Base-by-base conservation (phyloP, 2,113 vertebrate species). In the Tonatia bakeri region DNA sequence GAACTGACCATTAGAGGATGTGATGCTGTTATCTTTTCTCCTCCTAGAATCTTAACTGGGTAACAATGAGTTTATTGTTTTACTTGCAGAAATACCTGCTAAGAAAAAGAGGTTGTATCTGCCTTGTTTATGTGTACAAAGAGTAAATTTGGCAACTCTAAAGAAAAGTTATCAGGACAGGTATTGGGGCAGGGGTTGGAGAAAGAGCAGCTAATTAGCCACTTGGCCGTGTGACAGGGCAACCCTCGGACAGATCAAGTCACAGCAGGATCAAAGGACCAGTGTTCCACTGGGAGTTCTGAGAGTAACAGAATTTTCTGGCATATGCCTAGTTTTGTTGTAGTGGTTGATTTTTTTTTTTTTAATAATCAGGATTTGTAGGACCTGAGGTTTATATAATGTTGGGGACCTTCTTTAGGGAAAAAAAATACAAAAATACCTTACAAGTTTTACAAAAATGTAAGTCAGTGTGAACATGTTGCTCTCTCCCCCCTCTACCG, bases 31-130 rank as follows among this genome's bases (percentile, higher is more conserved):
- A 33, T 45, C 54, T 87, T 94, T 94, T 67, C 54, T 65, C 5
- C 54, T 65, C 5, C 80, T 94, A 94, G 90, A 91, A 77, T 91
- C 54, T 70, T 43, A 84, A 22, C 24, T 90, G 17, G n/a, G 54
- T 65, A 77, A 95, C n/a, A 64, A 77, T 36, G 47, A 77, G 19
- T 72, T 91, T 75, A 70, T 90, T 94, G 52, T 94, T 96, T 88
- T 59, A 88, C 75, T 97, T 90, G 82, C 76, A 43, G 28, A 82
- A 96, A 92, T 47, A 67, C 67, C 26, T 83, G 19, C 10, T 82
- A 61, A 56, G 14, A 54, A 92, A 69, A 95, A 92, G 50, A 82
- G 36, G 13, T 36, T 43, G 93, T 70, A 67, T 89, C 67, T 82
- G 17, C 47, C 64, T 90, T 79, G 22, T 76, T 75, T 81, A 20